Conservation (phyloP, 2,797 vertebrate genomes). For the Aeoliscus strigatus region DNA sequence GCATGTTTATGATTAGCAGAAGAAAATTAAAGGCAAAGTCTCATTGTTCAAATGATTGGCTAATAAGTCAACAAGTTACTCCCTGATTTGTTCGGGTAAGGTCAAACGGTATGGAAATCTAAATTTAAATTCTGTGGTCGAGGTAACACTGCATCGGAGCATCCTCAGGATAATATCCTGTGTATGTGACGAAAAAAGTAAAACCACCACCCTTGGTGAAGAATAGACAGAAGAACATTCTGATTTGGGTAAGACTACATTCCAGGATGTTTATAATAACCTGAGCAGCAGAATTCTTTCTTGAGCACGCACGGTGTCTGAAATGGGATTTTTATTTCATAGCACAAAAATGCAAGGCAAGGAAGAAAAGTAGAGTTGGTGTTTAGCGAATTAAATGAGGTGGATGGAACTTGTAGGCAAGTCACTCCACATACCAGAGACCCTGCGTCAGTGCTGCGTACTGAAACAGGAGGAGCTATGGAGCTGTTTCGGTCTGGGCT, state of each 20-base stretch:
- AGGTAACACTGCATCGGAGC: not conserved
- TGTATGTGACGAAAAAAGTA: no score
- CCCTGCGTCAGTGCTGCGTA: slow-evolving; percentile 53
- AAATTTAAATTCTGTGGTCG: no score
- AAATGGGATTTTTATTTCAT: slow-evolving; percentile 50
- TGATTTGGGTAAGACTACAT: slow-evolving; percentile 32
- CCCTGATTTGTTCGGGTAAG: no score
- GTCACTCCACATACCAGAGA: slow-evolving; percentile 66
- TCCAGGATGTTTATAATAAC: slow-evolving; percentile 43
- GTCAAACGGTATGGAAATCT: no score
- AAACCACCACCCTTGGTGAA: slow-evolving; percentile 4
- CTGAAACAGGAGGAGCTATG: slow-evolving; percentile 55
- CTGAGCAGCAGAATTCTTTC: slow-evolving; percentile 43
- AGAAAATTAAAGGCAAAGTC: no score
- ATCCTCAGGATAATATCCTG: not conserved
- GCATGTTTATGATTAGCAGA: no score
- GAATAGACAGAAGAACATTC: slow-evolving; percentile 31
- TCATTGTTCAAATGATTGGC: no score
- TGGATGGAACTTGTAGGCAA: slow-evolving; percentile 62
- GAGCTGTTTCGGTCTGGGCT: slow-evolving; percentile 45
- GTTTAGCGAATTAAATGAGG: slow-evolving; percentile 50
- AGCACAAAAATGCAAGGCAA: slow-evolving; percentile 36
- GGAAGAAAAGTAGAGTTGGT: slow-evolving; percentile 33
- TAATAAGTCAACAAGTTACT: no score
- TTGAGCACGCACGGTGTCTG: slow-evolving; percentile 31